Base-by-base conservation (phyloP, 2,888 invertebrate species). In the Parnassius glacialis region DNA sequence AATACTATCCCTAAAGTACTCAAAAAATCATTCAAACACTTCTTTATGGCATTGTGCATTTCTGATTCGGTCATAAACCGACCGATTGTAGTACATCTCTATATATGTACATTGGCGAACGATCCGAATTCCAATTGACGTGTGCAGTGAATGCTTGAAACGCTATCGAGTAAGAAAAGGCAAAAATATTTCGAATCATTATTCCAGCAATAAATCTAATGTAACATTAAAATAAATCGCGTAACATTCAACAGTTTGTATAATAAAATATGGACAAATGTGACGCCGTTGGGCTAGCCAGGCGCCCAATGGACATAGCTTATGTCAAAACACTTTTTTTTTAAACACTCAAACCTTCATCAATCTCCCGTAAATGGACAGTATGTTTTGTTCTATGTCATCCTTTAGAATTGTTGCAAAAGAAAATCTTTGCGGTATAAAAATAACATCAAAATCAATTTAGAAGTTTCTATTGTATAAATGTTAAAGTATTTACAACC, bases 41-140 rank as follows among this genome's bases (percentile, higher is more conserved):
- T 59, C 51, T 55, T 62, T 62, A 62, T 59, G 58, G 62, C 55
- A 45, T 55, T 62, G 59, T 57, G 62, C 67, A 69, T 70, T 69
- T 68, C 65, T 65, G 59, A 68, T 68, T 68, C 66, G 71, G 68
- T 67, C 72, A 72, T 79, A 78, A 79, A 74, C 68, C 68, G 65
- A 66, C 68, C 68, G 68, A 65, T 66, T 66, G 74, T 72, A 71
- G 73, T 75, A 78, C 73, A 70, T 60, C 7, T 34, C 34, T 34
- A 64, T 65, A 64, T 64, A n/a, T n/a, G n/a, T n/a, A 57, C 45
- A 62, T 59, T 34, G 52, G 59, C 69, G 67, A 66, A 64, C 69
- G 67, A 70, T 78, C 69, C 72, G 74, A 80, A 83, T 84, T 77
- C 72, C 76, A 82, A 81, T 76, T 67, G 69, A 59, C 62, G 69